Evolutionary conservation across 1,140 invertebrate genomes (phyloP), one percentile per base, ranked within the genome.

Genomic region (Harpegnathos saltator): DNA sequence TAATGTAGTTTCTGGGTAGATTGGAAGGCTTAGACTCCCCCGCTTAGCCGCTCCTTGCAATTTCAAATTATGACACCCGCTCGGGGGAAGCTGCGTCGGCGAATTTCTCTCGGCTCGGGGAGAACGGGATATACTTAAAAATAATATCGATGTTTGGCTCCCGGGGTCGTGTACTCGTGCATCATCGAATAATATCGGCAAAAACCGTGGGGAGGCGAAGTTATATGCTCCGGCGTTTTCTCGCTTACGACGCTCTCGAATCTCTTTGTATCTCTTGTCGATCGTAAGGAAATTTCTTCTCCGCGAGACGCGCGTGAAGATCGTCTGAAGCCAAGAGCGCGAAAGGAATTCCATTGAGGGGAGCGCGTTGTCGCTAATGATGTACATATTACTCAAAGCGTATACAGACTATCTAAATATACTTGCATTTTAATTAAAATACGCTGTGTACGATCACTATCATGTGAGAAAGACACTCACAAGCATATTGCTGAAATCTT

Each of bases 1-100:
- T 80, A 80, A 80, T 80, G 52, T 33, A 71, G 65, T 80, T 80
- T 80, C 38, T 3, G 52, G 54, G 54, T 48, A 66, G 62, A 66
- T 58, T 80, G 65, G 65, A 59, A 59, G 65, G 52, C 69, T 78
- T 71, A 69, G 65, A 80, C 52, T 48, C 33, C 12, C 19, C 50
- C 50, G 4, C 63, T 29, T 29, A 50, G 29, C 29, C 22, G 52
- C 56, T 63, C 58, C 4, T 71, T 24, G 52, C 33, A 3, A 9
- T 44, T 9, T 71, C n/a, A 22, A 59, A 71, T 80, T 59, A 80
- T 71, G 24, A 71, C 52, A 38, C 48, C 12, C 44, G 44, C 14
- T 44, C 48, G 63, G 29, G 29, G 62, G 63, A 14, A 69, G 33
- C 52, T 33, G 29, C 22, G 14, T 69, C 65, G 48, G 65, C 22